Conservation (phyloP, 2,888 invertebrate species). For the Tethea ocularis region DNA sequence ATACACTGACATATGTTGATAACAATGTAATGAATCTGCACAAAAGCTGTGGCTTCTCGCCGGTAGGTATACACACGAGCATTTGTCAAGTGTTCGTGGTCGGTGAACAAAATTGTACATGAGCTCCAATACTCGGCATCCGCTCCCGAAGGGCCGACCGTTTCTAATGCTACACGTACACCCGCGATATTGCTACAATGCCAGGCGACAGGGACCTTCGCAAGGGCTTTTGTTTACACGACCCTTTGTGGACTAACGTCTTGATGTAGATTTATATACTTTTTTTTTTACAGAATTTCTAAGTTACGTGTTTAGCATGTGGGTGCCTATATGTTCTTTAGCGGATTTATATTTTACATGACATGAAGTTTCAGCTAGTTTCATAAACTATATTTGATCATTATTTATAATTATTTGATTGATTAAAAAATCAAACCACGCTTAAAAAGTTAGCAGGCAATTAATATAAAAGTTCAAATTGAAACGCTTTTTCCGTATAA, state of each 20-base stretch:
- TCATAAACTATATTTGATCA: too few species aligned
- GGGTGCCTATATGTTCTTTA: too few species aligned
- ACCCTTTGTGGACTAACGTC: background rate
- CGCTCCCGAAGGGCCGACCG: conserved; percentile 8
- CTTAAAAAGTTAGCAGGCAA: background rate
- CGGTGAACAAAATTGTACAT: conserved; percentile 4
- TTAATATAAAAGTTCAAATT: background rate
- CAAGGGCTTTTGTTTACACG: conserved; percentile 1
- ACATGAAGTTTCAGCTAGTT: too few species aligned
- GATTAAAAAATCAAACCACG: background rate
- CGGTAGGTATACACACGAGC: background rate
- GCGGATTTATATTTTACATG: too few species aligned
- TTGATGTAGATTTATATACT: background rate
- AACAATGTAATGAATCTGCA: background rate
- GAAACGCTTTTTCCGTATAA: background rate
- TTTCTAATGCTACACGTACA: background rate
- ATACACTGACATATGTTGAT: background rate
- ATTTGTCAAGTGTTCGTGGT: conserved; percentile 8
- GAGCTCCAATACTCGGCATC: background rate
- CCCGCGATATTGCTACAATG: conserved; percentile 4
- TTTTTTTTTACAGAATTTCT: background rate
- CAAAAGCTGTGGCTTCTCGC: background rate
- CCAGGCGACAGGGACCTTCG: background rate
- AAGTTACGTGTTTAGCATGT: background rate
- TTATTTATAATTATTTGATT: background rate